Conservation (phyloP, 2,113 vertebrate genomes). For the Myrmecophaga tridactyla region DNA sequence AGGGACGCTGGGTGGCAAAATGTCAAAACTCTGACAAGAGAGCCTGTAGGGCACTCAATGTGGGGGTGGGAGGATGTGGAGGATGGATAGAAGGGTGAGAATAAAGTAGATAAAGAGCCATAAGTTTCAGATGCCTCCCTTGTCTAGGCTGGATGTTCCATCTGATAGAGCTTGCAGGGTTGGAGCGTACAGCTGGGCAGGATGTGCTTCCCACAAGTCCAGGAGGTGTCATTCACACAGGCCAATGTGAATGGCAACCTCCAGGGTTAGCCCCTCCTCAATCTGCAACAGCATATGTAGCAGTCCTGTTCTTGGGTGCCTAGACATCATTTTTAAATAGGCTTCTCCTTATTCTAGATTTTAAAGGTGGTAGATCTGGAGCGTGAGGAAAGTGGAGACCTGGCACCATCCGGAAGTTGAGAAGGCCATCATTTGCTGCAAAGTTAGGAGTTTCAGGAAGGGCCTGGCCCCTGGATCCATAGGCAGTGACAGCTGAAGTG, state of each 20-base stretch:
- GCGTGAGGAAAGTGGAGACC: not conserved
- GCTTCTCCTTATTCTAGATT: not conserved
- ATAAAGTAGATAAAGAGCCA: not conserved
- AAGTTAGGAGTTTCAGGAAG: not conserved
- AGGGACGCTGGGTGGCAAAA: not conserved
- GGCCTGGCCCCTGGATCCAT: not conserved
- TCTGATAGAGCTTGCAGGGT: not conserved
- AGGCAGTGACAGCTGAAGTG: not conserved
- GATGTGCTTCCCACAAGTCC: not conserved
- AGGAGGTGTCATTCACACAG: not conserved
- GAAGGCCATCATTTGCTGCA: not conserved
- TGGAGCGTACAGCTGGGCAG: not conserved
- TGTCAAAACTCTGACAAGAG: not conserved
- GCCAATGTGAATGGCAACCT: not conserved
- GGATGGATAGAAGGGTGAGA: not conserved
- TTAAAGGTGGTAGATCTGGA: not conserved
- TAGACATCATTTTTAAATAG: not conserved
- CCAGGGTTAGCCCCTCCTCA: not conserved
- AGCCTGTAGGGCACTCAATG: fast-evolving
- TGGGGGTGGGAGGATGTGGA: not conserved
- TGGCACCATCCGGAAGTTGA: not conserved
- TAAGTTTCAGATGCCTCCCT: not conserved
- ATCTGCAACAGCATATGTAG: not conserved
- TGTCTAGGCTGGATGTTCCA: not conserved
- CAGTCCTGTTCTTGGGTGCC: not conserved